A percentile compares a stretch with the other conserved stretches of the same genome.
Conservation (phyloP, 2,113 vertebrate species). For the Caloenas nicobarica region DNA sequence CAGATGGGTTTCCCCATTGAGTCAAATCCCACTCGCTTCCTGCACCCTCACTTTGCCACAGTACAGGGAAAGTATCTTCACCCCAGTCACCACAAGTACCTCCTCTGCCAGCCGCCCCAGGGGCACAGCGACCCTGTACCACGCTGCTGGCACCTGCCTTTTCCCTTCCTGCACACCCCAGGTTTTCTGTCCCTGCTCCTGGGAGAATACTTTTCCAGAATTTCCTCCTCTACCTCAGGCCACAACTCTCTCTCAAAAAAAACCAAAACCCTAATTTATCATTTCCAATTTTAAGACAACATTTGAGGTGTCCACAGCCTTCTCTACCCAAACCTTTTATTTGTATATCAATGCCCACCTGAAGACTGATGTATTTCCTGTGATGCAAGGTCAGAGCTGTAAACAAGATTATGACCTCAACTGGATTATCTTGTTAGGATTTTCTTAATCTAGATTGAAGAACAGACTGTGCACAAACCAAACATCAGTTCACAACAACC, state of each 20-base stretch:
- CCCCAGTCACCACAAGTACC: background rate
- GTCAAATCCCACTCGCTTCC: background rate
- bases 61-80: background rate
- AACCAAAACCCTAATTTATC: background rate
- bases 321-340: background rate
- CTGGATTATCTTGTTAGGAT: background rate
- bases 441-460: slow-evolving; percentile 6
- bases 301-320: background rate
- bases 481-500: background rate
- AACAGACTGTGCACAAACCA: background rate
- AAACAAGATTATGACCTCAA: slow-evolving; percentile 44
- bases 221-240: background rate
- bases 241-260: background rate
- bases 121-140: background rate
- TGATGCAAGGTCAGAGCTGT: background rate
- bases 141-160: background rate
- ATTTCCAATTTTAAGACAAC: background rate
- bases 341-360: background rate
- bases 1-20: background rate
- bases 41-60: background rate
- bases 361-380: background rate
- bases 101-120: background rate
- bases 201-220: rapidly evolving
- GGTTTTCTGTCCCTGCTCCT: background rate
- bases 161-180: background rate